These are phyloP conservation scores for Amyelois transitella DNA, from an alignment of 1,140 invertebrate genomes.

Conservation along the genomic window DNA sequence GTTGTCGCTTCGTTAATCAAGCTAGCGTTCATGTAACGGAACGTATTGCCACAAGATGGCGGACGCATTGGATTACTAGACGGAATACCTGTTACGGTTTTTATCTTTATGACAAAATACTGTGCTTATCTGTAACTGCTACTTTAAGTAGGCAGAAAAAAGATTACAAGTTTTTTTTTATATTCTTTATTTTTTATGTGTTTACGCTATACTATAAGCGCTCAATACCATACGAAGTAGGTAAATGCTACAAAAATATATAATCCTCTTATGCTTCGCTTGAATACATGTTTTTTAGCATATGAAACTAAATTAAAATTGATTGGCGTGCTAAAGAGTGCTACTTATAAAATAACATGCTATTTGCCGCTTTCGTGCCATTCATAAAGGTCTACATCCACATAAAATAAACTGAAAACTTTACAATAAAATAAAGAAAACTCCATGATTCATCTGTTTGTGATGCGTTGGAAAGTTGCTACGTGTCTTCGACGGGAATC, in stretches of 20 bases:
- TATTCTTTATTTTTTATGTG: not conserved
- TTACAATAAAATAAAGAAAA: not conserved
- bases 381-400: too few species aligned
- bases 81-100: not conserved
- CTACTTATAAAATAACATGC: not conserved
- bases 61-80: constrained; percentile 18
- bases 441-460: constrained; percentile 26
- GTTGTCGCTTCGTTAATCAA: constrained; percentile 37
- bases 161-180: too few species aligned
- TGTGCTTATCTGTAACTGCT: not conserved
- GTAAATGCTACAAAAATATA: too few species aligned
- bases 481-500: constrained; percentile 26
- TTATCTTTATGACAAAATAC: not conserved
- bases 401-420: not conserved
- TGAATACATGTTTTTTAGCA: too few species aligned
- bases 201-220: not conserved
- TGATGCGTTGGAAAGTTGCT: constrained; percentile 36
- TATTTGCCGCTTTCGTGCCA: not conserved
- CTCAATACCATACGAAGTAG: too few species aligned
- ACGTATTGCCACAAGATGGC: constrained; percentile 36
- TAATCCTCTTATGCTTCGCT: too few species aligned
- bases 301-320: too few species aligned
- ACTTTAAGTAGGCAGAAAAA: not conserved
- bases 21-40: constrained; percentile 33
- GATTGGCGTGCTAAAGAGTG: too few species aligned